phyloP scores from a whole-genome alignment of 2,888 invertebrate genomes.

The Plebejus argus region DNA sequence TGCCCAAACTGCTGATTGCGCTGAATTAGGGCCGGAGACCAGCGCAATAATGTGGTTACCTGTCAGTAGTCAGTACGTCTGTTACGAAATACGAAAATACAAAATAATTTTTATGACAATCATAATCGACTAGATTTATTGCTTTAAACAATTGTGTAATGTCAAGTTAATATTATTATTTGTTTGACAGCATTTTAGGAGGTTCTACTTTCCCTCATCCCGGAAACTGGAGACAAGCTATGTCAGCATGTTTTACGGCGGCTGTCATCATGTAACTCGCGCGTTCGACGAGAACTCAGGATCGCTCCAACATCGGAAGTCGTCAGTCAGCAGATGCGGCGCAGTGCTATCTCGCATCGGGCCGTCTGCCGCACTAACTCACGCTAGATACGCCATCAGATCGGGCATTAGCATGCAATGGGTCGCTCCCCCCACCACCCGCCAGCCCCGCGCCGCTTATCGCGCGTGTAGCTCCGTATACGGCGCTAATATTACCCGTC shows the following conservation, averaged over 20 bases:
- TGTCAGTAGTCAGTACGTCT: neutral
- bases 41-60: neutral
- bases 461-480: conserved; percentile 16
- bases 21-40: neutral
- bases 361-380: neutral
- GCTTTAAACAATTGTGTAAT: neutral
- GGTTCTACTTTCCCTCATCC: neutral
- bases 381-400: conserved; percentile 12
- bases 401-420: conserved; percentile 12
- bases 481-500: neutral
- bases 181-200: neutral
- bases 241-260: neutral
- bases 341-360: conserved; percentile 8
- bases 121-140: too few relatives aligned
- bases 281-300: neutral
- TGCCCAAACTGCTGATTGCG: neutral
- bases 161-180: neutral
- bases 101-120: too few relatives aligned
- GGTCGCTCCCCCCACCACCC: neutral
- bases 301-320: neutral
- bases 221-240: neutral
- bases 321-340: neutral
- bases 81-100: neutral
- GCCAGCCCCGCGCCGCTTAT: neutral
- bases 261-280: neutral